phyloP scores from a whole-genome alignment of 2,113 vertebrate genomes.

The Paraplagusia blochii region DNA sequence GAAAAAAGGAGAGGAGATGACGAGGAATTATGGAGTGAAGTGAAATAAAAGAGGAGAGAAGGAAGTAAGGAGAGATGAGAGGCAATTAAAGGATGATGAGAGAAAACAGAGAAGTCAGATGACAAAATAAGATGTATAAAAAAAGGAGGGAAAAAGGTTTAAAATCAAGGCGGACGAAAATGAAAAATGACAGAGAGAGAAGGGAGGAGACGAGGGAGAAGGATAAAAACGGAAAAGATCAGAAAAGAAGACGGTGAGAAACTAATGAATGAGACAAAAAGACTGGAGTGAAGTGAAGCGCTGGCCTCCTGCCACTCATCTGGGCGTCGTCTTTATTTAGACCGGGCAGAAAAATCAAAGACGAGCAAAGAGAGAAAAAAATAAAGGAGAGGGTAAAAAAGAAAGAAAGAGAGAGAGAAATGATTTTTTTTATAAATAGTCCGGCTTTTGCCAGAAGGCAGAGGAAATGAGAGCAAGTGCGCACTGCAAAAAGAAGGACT shows the following conservation, averaged over 20 bases:
- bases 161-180: too few species aligned
- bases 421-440: conserved; percentile 82
- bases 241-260: too few species aligned
- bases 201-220: conserved; percentile 4
- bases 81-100: neutral
- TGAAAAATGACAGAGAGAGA: too few species aligned
- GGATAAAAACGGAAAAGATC: too few species aligned
- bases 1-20: conserved; percentile 27
- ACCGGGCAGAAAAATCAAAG: conserved; percentile 81
- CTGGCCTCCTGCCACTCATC: conserved; percentile 80
- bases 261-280: too few species aligned
- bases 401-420: conserved; percentile 71
- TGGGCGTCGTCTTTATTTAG: conserved; percentile 81
- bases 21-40: conserved; percentile 35
- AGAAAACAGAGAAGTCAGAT: too few species aligned
- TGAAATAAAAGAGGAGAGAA: conserved; percentile 46
- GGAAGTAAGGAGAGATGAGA: conserved; percentile 31
- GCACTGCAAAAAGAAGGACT: conserved; percentile 77
- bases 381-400: conserved; percentile 38
- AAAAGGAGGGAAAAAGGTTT: too few species aligned
- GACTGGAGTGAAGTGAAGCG: conserved; percentile 41
- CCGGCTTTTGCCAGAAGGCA: conserved; percentile 80
- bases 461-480: conserved; percentile 81
- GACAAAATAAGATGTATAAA: too few species aligned
- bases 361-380: conserved; percentile 43